phyloP scores from a whole-genome alignment of 1,140 invertebrate species.

The Drosophila punjabiensis region DNA sequence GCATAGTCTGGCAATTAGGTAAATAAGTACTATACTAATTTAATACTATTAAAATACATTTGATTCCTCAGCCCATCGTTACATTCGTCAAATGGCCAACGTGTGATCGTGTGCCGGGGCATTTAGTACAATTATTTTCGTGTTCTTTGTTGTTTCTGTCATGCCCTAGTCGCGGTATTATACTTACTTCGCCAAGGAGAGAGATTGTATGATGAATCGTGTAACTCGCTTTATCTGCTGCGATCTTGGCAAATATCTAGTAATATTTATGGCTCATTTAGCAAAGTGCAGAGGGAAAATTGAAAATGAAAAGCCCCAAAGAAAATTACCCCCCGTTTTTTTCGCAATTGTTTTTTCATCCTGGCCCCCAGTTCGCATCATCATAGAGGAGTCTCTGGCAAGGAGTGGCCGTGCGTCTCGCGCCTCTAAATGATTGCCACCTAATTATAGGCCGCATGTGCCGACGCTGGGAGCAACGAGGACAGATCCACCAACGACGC shows the following conservation, averaged over 20 bases:
- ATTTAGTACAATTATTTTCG: constrained; percentile 18
- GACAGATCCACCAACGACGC: constrained; percentile 31
- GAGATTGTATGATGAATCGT: constrained; percentile 26
- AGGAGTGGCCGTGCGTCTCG: constrained; percentile 49
- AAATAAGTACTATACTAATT: too few relatives aligned
- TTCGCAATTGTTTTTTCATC: constrained; percentile 24
- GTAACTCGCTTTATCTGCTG: constrained; percentile 22
- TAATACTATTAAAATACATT: background rate
- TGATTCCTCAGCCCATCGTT: background rate
- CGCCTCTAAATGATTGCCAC: constrained; percentile 59
- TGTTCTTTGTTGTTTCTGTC: constrained; percentile 15
- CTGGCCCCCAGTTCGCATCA: constrained; percentile 3
- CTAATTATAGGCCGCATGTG: constrained; percentile 59
- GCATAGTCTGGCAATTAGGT: background rate
- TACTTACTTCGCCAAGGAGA: background rate
- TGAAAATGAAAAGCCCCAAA: constrained; percentile 41
- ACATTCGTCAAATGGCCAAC: background rate
- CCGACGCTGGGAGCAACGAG: constrained; percentile 51
- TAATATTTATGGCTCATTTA: constrained; percentile 58
- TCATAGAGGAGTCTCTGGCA: constrained; percentile 16
- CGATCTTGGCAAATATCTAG: constrained; percentile 50
- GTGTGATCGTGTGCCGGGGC: background rate
- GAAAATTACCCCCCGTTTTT: constrained; percentile 40
- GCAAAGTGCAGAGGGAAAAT: constrained; percentile 46
- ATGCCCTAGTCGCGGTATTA: background rate